Conservation (phyloP, 2,888 invertebrate genomes). For the Drosophila helvetica region DNA sequence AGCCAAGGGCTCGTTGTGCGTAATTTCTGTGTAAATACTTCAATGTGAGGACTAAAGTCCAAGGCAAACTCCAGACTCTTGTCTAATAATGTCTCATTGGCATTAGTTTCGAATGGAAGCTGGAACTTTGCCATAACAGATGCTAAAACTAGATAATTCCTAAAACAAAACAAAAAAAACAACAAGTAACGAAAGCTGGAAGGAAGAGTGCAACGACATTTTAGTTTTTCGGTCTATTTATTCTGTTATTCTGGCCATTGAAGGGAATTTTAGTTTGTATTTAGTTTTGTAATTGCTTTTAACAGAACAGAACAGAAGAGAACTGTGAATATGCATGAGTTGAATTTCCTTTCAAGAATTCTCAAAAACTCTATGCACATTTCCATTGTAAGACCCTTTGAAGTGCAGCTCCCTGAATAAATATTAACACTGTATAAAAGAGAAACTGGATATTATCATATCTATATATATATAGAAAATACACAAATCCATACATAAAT, state of each 20-base stretch:
- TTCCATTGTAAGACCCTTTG: neutral
- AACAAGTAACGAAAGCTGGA: slow-evolving; percentile 13
- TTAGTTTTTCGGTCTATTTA: neutral
- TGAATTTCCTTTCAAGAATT: neutral
- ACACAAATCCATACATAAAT: too few species aligned
- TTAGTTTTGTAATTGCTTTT: neutral
- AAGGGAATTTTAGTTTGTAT: neutral
- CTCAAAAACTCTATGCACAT: neutral
- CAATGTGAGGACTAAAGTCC: slow-evolving; percentile 46
- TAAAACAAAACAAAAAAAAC: neutral
- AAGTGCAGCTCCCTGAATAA: neutral
- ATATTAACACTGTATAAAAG: slow-evolving; percentile 37
- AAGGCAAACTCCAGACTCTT: slow-evolving; percentile 48
- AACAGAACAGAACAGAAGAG: neutral
- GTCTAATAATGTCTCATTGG: slow-evolving; percentile 37
- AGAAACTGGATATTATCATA: slow-evolving; percentile 23
- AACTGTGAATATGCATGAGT: neutral
- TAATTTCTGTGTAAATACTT: slow-evolving; percentile 70
- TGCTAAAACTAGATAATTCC: slow-evolving; percentile 38
- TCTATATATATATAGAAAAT: neutral
- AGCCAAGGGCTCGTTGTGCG: slow-evolving; percentile 46
- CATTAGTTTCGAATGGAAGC: slow-evolving; percentile 40
- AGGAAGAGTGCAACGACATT: neutral
- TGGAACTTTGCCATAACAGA: slow-evolving; percentile 41
- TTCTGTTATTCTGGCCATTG: slow-evolving; percentile 1